Base-by-base conservation (phyloP, 2,888 invertebrate species). In the Eupsilia transversa region DNA sequence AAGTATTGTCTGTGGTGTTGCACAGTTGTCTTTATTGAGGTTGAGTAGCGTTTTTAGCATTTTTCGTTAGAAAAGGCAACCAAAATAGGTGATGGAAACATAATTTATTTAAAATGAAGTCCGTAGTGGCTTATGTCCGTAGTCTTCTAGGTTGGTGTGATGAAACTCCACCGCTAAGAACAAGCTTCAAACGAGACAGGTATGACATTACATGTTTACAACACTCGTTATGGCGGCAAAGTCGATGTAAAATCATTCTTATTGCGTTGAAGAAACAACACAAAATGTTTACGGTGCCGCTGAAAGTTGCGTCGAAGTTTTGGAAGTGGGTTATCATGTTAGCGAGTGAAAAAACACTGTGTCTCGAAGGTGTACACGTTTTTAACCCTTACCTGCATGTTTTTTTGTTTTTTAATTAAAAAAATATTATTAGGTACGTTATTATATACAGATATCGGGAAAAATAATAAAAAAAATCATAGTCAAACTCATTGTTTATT, bases 151-250 rank as follows among this genome's bases (percentile, higher is more conserved):
- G 94, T 86, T 94, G 92, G 91, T 86, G 87, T 86, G 94, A 94
- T 79, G 94, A 94, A 86, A 91, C 91, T 89, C 89, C 91, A 72
- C 79, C 89, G 79, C 85, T 86, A 77, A 91, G 90, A 87, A 89
- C 92, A 87, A 93, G 92, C 93, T 92, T 93, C 92, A 96, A 96
- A 93, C 93, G 96, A 92, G 94, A 96, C 94, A 96, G 96, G 96
- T 96, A 88, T 94, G 94, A 92, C 93, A 93, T 92, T 92, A 91
- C 93, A 92, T 96, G 95, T 96, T 95, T 95, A 96, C 95, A 94
- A 94, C 91, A 91, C 80, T 91, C 89, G 93, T 93, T 96, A 96
- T 96, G 96, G 96, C 96, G 96, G 96, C 92, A 96, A 96, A 95
- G 92, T 91, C 89, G 74, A 84, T 87, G 83, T 87, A 90, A 90